Base-by-base conservation (phyloP, 2,113 vertebrate genomes). In the Lucifuga dentata region DNA sequence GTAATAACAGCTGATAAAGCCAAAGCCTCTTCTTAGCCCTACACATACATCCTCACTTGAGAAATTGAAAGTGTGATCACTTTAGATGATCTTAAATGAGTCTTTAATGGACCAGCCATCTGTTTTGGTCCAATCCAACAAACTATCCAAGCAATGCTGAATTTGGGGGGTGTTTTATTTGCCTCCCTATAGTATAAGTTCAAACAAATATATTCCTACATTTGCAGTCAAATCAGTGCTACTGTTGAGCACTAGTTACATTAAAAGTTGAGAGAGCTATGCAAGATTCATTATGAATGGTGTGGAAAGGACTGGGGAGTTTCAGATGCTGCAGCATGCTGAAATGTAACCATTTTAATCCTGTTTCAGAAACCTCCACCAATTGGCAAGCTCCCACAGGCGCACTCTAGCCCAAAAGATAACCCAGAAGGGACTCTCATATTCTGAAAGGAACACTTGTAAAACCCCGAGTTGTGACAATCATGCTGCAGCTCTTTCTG, bases 361-460 rank as follows among this genome's bases (percentile, higher is more conserved):
- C 66, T 13, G 71, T 86, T 82, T 81, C 12, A 60, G 71, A 78
- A 24, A 33, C 32, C 52, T 81, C 51, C 19, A 70, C 57, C 70
- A 66, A 75, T 55, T 73, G 73, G 74, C 69, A 60, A 68, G 73
- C 73, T 86, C 74, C 74, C 66, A 76, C 65, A 59, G 76, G 64
- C 65, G 11, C 56, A 53, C 65, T 69, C 69, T 73, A 74, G 80
- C 71, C 83, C 67, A 20, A 20, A 73, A 79, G 83, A 87, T 78
- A 86, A 82, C 85, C 63, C 68, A 76, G 71, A 78, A 69, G 80
- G 76, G 73, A 79, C 76, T 84, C 79, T 82, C 53, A 49, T 80
- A 78, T 81, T 84, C 74, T 75, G 73, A 86, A 82, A 85, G 80
- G 83, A 75, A 82, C 86, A 69, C 84, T 85, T 88, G 87, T 89